A percentile compares a stretch with the other conserved stretches of the same genome.
Evolutionary conservation across 2,888 invertebrate genomes (phyloP).

Genomic region (Eulithis prunata): DNA sequence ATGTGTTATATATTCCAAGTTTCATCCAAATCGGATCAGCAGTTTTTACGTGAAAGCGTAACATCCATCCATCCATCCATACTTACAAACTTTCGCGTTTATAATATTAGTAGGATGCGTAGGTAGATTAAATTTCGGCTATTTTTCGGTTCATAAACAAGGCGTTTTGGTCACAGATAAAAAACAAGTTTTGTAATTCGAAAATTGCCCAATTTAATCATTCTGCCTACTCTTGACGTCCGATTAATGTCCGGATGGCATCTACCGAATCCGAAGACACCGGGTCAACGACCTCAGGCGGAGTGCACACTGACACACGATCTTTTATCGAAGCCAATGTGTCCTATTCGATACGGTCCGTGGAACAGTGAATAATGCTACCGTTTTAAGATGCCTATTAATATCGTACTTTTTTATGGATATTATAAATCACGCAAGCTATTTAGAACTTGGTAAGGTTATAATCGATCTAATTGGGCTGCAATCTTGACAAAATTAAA

Average conservation of each 20-base stretch:
- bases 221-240: constrained; percentile 53
- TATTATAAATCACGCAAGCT: constrained; percentile 1
- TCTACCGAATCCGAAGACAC: constrained; percentile 71
- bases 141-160: too few relatives aligned
- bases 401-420: constrained; percentile 10
- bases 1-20: too few relatives aligned
- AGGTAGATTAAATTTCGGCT: too few relatives aligned
- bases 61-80: too few relatives aligned
- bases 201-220: constrained; percentile 25
- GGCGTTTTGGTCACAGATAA: not conserved
- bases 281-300: constrained; percentile 66
- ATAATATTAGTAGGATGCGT: too few relatives aligned
- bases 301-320: constrained; percentile 56
- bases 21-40: too few relatives aligned
- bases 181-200: constrained; percentile 1
- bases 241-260: constrained; percentile 73
- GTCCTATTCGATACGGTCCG: constrained; percentile 58
- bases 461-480: not conserved
- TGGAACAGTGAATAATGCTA: constrained; percentile 36
- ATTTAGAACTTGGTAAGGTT: not conserved
- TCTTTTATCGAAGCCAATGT: constrained; percentile 53
- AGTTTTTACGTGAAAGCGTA: too few relatives aligned
- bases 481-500: not conserved
- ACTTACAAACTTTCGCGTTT: too few relatives aligned
- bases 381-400: constrained; percentile 34